Conservation (phyloP, 1,140 invertebrate genomes). For the Conus betulinus region DNA sequence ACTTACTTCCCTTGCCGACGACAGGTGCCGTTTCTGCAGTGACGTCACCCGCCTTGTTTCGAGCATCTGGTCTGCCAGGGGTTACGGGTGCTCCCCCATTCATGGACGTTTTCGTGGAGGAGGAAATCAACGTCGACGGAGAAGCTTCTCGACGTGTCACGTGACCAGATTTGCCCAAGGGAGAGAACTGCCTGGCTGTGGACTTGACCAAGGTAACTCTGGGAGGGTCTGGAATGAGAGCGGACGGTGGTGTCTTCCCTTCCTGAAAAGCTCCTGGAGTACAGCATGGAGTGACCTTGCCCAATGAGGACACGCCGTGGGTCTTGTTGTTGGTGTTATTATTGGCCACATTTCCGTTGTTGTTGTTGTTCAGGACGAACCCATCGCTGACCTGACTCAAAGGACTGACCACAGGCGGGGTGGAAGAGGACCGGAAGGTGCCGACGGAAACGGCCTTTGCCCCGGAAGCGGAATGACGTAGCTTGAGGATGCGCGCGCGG, state of each 20-base stretch:
- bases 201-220: conserved; percentile 15
- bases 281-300: neutral
- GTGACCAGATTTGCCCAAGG: neutral
- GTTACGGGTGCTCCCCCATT: neutral
- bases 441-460: conserved; percentile 4
- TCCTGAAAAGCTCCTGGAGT: neutral
- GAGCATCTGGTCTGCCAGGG: neutral
- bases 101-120: neutral
- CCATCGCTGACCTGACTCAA: neutral
- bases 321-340: conserved; percentile 17
- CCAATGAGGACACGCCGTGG: neutral
- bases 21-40: neutral
- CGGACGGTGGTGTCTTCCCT: neutral
- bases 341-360: neutral
- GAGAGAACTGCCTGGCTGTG: neutral
- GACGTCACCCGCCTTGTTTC: neutral
- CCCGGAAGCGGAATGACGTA: conserved; percentile 71
- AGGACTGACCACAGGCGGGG: neutral
- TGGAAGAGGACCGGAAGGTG: conserved; percentile 15
- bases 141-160: neutral
- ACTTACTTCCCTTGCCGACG: neutral
- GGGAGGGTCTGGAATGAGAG: neutral
- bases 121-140: neutral
- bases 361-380: conserved; percentile 12
- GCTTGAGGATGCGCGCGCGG: conserved; percentile 89